Percentiles rank a stretch among this genome's conserved stretches.
Evolutionary conservation across 2,797 vertebrate species (phyloP).

Genomic region (Graptemys geographica): DNA sequence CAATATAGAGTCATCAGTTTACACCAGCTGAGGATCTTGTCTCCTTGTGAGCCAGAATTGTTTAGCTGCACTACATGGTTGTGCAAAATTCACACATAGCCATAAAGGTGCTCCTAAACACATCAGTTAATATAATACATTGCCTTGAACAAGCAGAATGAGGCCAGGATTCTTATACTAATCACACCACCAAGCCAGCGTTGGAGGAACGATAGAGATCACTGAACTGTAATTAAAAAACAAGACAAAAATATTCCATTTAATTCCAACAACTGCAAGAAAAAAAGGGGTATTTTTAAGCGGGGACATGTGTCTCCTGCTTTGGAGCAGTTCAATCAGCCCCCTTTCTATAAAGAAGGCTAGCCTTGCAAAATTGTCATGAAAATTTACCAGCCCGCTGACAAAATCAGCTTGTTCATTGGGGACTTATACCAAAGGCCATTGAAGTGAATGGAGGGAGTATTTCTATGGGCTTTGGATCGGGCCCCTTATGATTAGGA

Average conservation of each 20-base stretch:
- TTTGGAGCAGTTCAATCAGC: neutral
- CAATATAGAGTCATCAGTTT: neutral
- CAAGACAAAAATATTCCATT: no score
- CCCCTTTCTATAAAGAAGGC: neutral
- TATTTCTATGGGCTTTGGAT: neutral
- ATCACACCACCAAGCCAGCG: neutral
- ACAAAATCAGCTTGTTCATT: rapidly evolving
- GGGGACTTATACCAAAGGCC: neutral
- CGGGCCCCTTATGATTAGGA: rapidly evolving
- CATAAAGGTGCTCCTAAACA: neutral
- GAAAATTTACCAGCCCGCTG: neutral
- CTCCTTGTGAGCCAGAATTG: neutral
- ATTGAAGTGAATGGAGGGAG: rapidly evolving
- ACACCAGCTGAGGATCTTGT: neutral
- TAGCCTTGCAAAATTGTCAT: no score
- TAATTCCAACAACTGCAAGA: neutral
- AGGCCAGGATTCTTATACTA: rapidly evolving
- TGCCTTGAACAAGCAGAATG: rapidly evolving
- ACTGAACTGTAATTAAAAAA: neutral
- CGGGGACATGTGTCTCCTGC: neutral
- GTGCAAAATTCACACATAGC: no score
- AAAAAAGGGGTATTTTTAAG: neutral
- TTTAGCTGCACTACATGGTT: rapidly evolving
- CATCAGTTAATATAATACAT: rapidly evolving
- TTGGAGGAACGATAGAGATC: rapidly evolving